A percentile compares a stretch with the other conserved stretches of the same genome.
Evolutionary conservation across 2,113 vertebrate species (phyloP).

Genomic region (Stigmatopora nigra): DNA sequence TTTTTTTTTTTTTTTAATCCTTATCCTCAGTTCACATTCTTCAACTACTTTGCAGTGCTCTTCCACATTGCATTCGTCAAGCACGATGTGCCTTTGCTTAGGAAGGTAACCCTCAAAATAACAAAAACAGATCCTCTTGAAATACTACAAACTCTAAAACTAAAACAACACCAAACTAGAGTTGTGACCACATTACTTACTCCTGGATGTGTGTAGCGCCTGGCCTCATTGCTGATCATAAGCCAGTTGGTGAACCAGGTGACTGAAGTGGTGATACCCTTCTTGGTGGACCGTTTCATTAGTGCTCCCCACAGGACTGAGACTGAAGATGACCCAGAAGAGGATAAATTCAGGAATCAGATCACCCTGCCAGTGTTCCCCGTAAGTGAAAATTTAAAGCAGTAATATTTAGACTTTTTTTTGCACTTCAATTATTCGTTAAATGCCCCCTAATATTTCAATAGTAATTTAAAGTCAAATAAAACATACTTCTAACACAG

Average conservation of each 20-base stretch:
- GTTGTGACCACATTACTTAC: neutral
- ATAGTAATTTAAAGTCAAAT: too few relatives aligned
- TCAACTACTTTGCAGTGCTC: slow-evolving; percentile 76
- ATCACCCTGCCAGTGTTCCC: slow-evolving; percentile 61
- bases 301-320: slow-evolving; percentile 47
- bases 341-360: slow-evolving; percentile 70
- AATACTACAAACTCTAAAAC: neutral
- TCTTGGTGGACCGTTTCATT: slow-evolving; percentile 64
- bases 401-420: too few relatives aligned
- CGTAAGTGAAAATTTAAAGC: slow-evolving; percentile 41
- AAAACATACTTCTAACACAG: too few relatives aligned
- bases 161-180: neutral
- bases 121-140: neutral
- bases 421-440: too few relatives aligned
- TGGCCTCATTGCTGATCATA: slow-evolving; percentile 71
- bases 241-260: slow-evolving; percentile 73
- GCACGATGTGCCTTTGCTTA: slow-evolving; percentile 71
- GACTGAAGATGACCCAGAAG: slow-evolving; percentile 64
- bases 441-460: too few relatives aligned
- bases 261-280: slow-evolving; percentile 72
- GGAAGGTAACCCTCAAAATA: slow-evolving; percentile 61
- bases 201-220: slow-evolving; percentile 45
- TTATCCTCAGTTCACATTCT: slow-evolving; percentile 72
- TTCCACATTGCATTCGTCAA: slow-evolving; percentile 78
- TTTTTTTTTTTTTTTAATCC: neutral